These are phyloP conservation scores for Papilio demoleus DNA, from an alignment of 2,888 invertebrate species.

Conservation along the genomic window DNA sequence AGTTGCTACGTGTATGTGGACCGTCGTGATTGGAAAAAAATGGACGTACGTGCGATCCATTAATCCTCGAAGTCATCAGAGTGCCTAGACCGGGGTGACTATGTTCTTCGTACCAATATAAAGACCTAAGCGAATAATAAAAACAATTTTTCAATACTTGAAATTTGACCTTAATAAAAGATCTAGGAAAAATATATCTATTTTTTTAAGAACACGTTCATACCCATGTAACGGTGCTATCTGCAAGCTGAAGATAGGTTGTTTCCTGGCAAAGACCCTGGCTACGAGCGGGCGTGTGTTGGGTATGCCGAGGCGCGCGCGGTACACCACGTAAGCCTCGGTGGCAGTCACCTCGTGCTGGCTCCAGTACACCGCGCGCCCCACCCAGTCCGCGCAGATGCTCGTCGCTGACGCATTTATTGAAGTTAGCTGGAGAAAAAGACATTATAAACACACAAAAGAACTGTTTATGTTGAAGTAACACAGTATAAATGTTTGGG, in stretches of 20 bases:
- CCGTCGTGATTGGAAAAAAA: conserved; percentile 81
- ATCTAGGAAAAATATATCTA: background rate
- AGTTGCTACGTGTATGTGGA: conserved; percentile 60
- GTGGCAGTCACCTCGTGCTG: conserved; percentile 82
- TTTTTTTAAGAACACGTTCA: conserved; percentile 44
- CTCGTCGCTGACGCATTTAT: conserved; percentile 82
- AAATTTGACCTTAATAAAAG: no score
- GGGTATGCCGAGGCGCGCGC: conserved; percentile 86
- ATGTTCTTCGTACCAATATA: conserved; percentile 91
- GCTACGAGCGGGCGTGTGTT: conserved; percentile 80
- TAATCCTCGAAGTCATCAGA: conserved; percentile 85
- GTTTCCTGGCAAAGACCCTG: conserved; percentile 81
- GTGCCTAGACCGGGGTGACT: conserved; percentile 82
- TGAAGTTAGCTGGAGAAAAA: no score
- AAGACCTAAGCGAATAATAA: conserved; percentile 68
- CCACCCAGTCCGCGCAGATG: conserved; percentile 94
- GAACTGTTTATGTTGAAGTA: no score
- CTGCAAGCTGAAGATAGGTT: conserved; percentile 86
- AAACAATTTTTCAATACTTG: no score
- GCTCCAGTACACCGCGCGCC: conserved; percentile 92
- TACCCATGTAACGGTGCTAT: conserved; percentile 90
- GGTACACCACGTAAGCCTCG: conserved; percentile 83
- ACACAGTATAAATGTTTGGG: no score
- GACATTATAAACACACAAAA: no score
- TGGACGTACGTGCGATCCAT: conserved; percentile 80